Base-by-base conservation (phyloP, 2,797 vertebrate species). In the Meriones psammophilus region DNA sequence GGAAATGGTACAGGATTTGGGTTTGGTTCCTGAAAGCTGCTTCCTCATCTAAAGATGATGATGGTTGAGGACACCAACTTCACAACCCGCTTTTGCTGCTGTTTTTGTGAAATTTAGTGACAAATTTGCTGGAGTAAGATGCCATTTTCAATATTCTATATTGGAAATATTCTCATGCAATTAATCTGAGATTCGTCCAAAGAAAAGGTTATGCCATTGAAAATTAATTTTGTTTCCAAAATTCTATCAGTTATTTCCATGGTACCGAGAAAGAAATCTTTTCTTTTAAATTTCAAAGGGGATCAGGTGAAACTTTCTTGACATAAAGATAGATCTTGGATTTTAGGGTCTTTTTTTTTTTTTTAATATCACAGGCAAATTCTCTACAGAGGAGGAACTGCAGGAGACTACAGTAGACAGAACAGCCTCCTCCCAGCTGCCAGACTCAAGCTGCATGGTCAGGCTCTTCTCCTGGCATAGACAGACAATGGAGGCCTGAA, bases 181-280 rank as follows among this genome's bases (percentile, higher is more conserved):
- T 33, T 22, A 71, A 84, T 80, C 13, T 20, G 58, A 69, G 50
- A 60, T 62, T 90, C 56, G 33, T 8, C 64, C 81, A 60, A 87
- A 36, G 39, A 92, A 97, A 94, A 30, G 13, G 17, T 36, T 83
- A 50, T 13, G 50, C 17, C 76, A 64, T 33, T 73, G 50, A 84
- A 95, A 94, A 96, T 64, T 22, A 66, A 93, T 79, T 93, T 96
- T 94, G 87, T 93, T 91, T 96, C 83, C 36, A 78, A 80, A 93
- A 39, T 92, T 60, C 73, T 71, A 33, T 28, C 39, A 91, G 4
- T 90, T 74, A 66, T 77, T 90, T 78, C n/a, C 28, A 85, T 76
- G 74, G 77, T 87, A 26, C 9, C 42, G 28, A 30, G 50, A 64
- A 78, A 83, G 39, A 86, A 14, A 22, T 28, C 46, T 62, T 42